These are phyloP conservation scores for Aphis craccivora DNA, from an alignment of 1,140 invertebrate species.

Conservation along the genomic window DNA sequence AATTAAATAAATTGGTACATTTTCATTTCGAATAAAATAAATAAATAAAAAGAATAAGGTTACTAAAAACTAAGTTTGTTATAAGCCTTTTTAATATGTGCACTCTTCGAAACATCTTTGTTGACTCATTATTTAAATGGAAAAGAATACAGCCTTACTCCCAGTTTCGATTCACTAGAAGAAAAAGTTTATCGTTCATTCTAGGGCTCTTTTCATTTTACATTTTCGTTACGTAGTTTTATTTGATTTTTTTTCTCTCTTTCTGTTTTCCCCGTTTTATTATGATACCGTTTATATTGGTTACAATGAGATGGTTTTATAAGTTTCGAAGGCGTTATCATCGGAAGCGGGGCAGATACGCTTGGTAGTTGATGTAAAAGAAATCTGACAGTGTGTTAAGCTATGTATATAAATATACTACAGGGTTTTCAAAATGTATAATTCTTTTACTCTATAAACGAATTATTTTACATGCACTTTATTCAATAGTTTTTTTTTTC, in stretches of 20 bases:
- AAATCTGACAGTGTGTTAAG: conserved; percentile 41
- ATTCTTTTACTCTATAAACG: neutral
- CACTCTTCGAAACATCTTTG: conserved; percentile 19
- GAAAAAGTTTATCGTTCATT: conserved; percentile 47
- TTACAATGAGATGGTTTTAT: conserved; percentile 50
- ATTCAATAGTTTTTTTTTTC: neutral
- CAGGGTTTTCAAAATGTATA: neutral
- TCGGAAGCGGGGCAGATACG: neutral
- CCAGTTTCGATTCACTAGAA: conserved; percentile 33
- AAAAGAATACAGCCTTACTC: conserved; percentile 9
- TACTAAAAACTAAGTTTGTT: neutral
- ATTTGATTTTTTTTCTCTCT: conserved; percentile 43
- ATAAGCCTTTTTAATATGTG: conserved; percentile 52
- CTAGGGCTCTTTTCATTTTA: conserved; percentile 38
- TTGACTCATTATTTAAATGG: conserved; percentile 54
- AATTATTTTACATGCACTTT: conserved; percentile 17
- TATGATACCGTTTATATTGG: conserved; percentile 46
- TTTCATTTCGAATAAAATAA: neutral
- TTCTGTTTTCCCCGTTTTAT: conserved; percentile 31
- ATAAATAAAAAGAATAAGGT: conserved; percentile 23
- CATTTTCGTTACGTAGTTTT: conserved; percentile 49
- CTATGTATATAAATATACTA: neutral
- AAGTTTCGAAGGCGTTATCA: neutral
- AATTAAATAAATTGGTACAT: neutral
- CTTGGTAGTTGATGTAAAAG: conserved; percentile 9